Conservation (phyloP, 1,140 invertebrate genomes). For the Eumeta japonica region DNA sequence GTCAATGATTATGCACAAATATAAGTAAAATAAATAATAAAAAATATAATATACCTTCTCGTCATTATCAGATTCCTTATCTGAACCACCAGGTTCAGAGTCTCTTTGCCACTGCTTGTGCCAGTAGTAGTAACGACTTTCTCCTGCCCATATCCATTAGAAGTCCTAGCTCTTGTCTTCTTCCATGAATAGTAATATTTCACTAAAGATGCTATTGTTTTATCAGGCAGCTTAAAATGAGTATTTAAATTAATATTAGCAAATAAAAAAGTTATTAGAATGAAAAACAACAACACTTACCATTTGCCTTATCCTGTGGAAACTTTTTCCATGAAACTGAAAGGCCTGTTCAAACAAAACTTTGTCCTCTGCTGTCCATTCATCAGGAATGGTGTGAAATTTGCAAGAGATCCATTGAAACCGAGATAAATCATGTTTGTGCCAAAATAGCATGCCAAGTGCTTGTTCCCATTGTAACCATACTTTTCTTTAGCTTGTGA, state of each 20-base stretch:
- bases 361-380: constrained; percentile 98
- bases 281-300: constrained; percentile 60
- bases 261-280: neutral
- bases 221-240: constrained; percentile 82
- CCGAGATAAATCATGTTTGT: constrained; percentile 92
- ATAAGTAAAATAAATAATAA: too few species aligned
- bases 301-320: constrained; percentile 96
- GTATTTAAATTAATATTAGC: constrained; percentile 4
- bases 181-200: constrained; percentile 99
- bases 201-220: constrained; percentile 92
- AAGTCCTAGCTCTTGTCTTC: constrained; percentile 87
- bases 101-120: constrained; percentile 58
- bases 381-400: constrained; percentile 96
- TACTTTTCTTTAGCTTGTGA: constrained; percentile 95
- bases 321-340: constrained; percentile 97
- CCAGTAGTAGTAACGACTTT: constrained; percentile 61
- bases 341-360: constrained; percentile 97
- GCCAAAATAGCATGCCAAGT: constrained; percentile 96
- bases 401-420: constrained; percentile 91
- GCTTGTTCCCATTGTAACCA: constrained; percentile 97
- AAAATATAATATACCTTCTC: constrained; percentile 73
- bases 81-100: constrained; percentile 78
- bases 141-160: constrained; percentile 78
- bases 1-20: too few species aligned
- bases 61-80: constrained; percentile 84